A percentile compares a stretch with the other conserved stretches of the same genome.
Evolutionary conservation across 2,888 invertebrate species (phyloP).

Genomic region (Choreutis nemorana): DNA sequence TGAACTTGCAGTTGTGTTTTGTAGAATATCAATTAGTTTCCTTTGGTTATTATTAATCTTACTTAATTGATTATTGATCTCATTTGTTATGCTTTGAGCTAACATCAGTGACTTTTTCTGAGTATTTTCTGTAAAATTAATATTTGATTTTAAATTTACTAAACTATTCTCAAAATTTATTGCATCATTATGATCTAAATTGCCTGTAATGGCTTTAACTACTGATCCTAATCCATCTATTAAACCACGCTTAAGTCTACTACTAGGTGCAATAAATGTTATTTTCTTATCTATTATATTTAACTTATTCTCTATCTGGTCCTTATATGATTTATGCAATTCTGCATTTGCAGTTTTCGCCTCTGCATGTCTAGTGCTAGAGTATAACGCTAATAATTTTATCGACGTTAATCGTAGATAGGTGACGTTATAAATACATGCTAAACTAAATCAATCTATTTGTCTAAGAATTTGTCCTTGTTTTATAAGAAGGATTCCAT

Average conservation of each 20-base stretch:
- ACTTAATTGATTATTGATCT: slow-evolving; percentile 2
- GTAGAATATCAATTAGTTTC: not conserved
- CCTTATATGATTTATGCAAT: not conserved
- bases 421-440: not conserved
- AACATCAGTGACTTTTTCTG: not conserved
- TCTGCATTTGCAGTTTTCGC: not conserved
- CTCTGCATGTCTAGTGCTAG: not conserved
- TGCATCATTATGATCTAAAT: not conserved
- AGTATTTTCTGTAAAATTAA: not conserved
- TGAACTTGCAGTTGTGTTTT: slow-evolving; percentile 1
- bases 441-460: not conserved
- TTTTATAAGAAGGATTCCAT: not conserved
- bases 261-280: not conserved
- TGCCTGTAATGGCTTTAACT: not conserved
- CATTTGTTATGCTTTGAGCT: not conserved
- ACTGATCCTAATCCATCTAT: not conserved
- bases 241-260: not conserved
- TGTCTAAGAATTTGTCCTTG: not conserved
- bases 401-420: not conserved
- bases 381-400: not conserved
- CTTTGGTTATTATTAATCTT: slow-evolving; percentile 3
- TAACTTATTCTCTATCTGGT: not conserved
- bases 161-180: not conserved
- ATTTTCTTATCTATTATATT: not conserved
- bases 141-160: not conserved